phyloP scores from a whole-genome alignment of 2,888 invertebrate species.

The Hipparchia sbordonii region DNA sequence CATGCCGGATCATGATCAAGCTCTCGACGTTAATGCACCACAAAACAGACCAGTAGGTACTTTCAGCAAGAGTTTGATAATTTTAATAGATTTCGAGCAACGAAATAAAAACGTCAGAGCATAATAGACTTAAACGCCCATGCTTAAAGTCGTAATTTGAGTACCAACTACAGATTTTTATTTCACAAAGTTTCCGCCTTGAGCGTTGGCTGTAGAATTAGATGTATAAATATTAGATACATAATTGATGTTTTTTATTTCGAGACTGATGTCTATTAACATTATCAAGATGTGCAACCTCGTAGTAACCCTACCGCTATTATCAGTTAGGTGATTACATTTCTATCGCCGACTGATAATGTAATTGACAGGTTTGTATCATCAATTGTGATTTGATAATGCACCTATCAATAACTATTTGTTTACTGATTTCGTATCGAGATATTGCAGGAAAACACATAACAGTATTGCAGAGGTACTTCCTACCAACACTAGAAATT shows the following conservation, averaged over 20 bases:
- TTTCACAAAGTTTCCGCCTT: no score
- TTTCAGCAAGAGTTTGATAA: no score
- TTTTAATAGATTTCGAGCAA: no score
- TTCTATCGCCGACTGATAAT: not conserved
- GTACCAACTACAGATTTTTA: no score
- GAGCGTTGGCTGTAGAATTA: no score
- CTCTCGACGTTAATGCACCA: slow-evolving; percentile 18
- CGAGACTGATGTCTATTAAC: no score
- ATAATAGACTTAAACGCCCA: no score
- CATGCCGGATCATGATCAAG: slow-evolving; percentile 10
- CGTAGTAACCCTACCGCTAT: not conserved
- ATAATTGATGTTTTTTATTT: no score
- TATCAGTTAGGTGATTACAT: slow-evolving; percentile 14
- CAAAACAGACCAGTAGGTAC: not conserved
- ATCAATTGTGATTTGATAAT: slow-evolving; percentile 6
- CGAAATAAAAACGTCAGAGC: no score
- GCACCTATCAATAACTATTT: slow-evolving; percentile 7
- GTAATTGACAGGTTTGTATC: slow-evolving; percentile 4
- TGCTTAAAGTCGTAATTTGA: no score
- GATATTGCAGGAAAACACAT: not conserved
- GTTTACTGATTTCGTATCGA: slow-evolving; percentile 14
- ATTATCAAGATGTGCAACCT: no score
- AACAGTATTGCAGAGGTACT: not conserved
- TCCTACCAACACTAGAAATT: not conserved
- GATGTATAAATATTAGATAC: no score